phyloP scores from a whole-genome alignment of 92 coral and sea anemone species.

The Galaxea fascicularis region DNA sequence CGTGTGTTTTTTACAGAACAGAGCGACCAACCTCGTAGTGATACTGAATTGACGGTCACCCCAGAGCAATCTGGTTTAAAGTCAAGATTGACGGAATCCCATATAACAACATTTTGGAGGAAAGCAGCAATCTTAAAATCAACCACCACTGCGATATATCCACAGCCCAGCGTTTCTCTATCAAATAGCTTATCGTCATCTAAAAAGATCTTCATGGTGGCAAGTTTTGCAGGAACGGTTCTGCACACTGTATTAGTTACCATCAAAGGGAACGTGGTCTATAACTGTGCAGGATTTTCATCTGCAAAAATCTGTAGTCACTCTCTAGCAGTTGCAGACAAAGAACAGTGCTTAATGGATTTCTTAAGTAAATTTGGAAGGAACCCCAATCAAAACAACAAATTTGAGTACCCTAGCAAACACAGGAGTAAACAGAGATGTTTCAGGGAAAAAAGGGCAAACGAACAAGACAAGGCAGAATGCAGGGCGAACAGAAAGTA shows the following conservation, averaged over 20 bases:
- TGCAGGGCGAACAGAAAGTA: neutral
- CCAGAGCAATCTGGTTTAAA: too few species aligned
- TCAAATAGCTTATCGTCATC: too few species aligned
- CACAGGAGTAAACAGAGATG: slow-evolving; percentile 26
- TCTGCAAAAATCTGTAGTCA: slow-evolving; percentile 28
- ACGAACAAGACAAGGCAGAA: slow-evolving; percentile 3
- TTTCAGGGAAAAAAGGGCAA: slow-evolving; percentile 22
- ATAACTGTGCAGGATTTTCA: neutral
- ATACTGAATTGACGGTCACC: too few species aligned
- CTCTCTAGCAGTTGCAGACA: slow-evolving; percentile 22
- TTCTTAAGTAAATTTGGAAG: slow-evolving; percentile 4
- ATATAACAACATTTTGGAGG: too few species aligned
- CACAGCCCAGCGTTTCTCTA: too few species aligned
- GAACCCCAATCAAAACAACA: neutral
- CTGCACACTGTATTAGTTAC: neutral
- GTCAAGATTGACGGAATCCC: too few species aligned
- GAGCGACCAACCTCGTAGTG: too few species aligned
- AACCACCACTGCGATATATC: too few species aligned
- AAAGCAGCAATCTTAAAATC: too few species aligned
- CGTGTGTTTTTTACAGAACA: too few species aligned
- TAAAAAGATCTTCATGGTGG: neutral
- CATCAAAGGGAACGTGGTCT: neutral
- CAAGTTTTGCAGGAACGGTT: neutral
- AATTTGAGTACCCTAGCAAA: slow-evolving; percentile 40
- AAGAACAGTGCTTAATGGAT: slow-evolving; percentile 4